Conservation (phyloP, 2,797 vertebrate genomes). For the Enoplosus armatus region DNA sequence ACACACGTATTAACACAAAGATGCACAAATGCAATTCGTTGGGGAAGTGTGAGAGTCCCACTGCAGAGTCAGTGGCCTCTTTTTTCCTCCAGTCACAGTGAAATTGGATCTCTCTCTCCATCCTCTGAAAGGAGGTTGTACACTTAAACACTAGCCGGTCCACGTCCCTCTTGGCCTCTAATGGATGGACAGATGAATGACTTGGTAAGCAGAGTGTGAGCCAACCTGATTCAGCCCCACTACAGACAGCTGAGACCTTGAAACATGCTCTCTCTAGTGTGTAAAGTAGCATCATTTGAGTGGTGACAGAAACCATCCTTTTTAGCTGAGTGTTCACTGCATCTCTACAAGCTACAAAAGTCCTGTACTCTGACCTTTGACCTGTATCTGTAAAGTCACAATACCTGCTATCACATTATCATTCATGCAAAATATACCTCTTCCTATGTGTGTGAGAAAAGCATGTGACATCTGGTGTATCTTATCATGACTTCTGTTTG, state of each 20-base stretch:
- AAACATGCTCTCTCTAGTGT: slow-evolving; percentile 21
- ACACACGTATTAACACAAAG: slow-evolving; percentile 37
- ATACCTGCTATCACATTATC: background rate
- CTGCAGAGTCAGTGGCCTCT: slow-evolving; percentile 67
- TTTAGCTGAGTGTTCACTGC: background rate
- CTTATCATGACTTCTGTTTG: slow-evolving; percentile 21
- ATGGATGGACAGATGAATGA: slow-evolving; percentile 47
- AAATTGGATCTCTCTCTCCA: slow-evolving; percentile 73
- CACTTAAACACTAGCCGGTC: slow-evolving; percentile 46
- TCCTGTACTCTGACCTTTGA: background rate
- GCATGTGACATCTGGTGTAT: background rate
- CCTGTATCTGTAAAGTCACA: background rate
- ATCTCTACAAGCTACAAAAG: background rate
- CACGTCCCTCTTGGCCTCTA: slow-evolving; percentile 39
- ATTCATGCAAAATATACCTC: background rate
- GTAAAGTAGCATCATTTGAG: background rate
- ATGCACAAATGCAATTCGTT: slow-evolving; percentile 59
- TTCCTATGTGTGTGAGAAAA: background rate
- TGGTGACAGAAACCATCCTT: background rate
- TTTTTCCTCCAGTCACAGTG: slow-evolving; percentile 73
- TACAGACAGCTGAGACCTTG: slow-evolving; percentile 32
- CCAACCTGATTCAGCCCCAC: slow-evolving; percentile 62
- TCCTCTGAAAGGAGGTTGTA: slow-evolving; percentile 57
- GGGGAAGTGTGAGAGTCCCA: slow-evolving; percentile 52
- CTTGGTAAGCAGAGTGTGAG: slow-evolving; percentile 54